Evolutionary conservation across 2,888 invertebrate species (phyloP).

Genomic region (Ectemnius cavifrons): DNA sequence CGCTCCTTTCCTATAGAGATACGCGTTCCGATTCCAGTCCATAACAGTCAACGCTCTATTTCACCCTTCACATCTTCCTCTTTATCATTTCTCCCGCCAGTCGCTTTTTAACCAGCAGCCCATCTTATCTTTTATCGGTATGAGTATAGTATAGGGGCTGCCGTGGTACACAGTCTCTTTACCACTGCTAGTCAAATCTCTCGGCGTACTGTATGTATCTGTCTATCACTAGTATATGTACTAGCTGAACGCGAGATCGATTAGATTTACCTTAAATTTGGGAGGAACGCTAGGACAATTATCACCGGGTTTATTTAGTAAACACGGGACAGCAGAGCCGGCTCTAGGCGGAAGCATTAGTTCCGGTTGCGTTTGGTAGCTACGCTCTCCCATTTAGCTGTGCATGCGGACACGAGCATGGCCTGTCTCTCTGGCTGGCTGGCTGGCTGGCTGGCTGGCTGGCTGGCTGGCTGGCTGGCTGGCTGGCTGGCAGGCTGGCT

Average conservation of each 20-base stretch:
- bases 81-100: background rate
- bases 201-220: too few relatives aligned
- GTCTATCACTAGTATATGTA: too few relatives aligned
- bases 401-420: too few relatives aligned
- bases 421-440: too few relatives aligned
- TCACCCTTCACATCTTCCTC: background rate
- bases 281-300: constrained; percentile 48
- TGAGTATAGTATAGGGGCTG: too few relatives aligned
- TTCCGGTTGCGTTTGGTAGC: constrained; percentile 40
- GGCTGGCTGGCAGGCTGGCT: too few relatives aligned
- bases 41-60: too few relatives aligned
- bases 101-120: constrained; percentile 37
- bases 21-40: background rate
- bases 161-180: too few relatives aligned
- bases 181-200: too few relatives aligned
- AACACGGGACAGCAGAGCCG: constrained; percentile 33
- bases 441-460: too few relatives aligned
- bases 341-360: constrained; percentile 40
- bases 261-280: constrained; percentile 54
- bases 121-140: constrained; percentile 10
- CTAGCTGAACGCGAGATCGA: constrained; percentile 24
- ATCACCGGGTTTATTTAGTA: constrained; percentile 57
- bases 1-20: constrained; percentile 21
- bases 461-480: too few relatives aligned
- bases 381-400: background rate